These are phyloP conservation scores for Pristionchus exspectatus DNA, from an alignment of 2,888 invertebrate genomes.

Conservation along the genomic window DNA sequence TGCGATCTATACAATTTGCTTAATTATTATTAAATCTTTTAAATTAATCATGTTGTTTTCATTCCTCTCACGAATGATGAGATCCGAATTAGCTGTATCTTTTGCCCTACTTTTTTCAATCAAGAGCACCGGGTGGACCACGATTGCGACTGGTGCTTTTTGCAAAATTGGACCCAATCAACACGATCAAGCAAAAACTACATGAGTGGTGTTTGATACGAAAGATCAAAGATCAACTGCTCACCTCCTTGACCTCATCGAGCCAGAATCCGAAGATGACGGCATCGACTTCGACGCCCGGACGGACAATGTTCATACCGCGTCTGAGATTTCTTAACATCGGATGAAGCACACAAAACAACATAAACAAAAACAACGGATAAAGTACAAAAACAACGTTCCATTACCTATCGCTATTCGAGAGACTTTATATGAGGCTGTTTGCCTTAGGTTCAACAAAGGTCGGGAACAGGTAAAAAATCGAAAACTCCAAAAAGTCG, in stretches of 20 bases:
- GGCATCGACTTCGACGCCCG: conserved; percentile 66
- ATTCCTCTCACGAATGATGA: too few species aligned
- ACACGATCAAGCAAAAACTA: neutral
- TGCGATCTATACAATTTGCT: neutral
- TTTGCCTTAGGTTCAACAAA: too few species aligned
- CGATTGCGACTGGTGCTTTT: too few species aligned
- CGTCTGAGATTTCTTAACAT: neutral
- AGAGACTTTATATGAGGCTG: too few species aligned
- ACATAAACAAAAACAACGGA: neutral
- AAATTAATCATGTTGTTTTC: neutral
- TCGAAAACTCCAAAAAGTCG: too few species aligned
- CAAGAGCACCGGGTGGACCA: too few species aligned
- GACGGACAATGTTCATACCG: conserved; percentile 67
- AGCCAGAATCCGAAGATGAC: conserved; percentile 75
- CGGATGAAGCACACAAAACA: neutral
- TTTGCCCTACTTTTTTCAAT: too few species aligned
- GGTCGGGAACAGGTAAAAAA: too few species aligned
- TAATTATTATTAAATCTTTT: neutral
- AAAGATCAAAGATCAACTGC: conserved; percentile 6
- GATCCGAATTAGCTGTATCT: too few species aligned
- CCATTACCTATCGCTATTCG: too few species aligned
- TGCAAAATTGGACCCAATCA: neutral
- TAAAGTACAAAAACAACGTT: neutral
- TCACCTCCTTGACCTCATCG: conserved; percentile 67
- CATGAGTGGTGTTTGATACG: neutral